Conservation (phyloP, 2,797 vertebrate species). For the Sebastes flavidus region DNA sequence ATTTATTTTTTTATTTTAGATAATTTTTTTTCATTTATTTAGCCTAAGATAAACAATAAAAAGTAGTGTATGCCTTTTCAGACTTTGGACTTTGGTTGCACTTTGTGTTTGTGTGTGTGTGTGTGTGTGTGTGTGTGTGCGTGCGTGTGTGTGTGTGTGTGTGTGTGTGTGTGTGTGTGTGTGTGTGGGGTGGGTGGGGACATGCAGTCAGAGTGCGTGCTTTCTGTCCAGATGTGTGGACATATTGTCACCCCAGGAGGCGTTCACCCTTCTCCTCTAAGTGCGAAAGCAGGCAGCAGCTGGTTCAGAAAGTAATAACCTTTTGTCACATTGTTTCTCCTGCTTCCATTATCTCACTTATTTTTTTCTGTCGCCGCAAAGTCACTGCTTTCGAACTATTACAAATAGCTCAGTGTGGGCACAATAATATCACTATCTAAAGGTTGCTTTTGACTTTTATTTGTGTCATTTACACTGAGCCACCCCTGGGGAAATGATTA, state of each 20-base stretch:
- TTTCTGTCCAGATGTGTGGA: conserved; percentile 75
- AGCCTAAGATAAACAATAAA: neutral
- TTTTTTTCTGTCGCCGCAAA: conserved; percentile 49
- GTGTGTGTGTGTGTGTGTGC: neutral
- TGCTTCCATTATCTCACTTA: conserved; percentile 26
- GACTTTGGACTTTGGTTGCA: neutral
- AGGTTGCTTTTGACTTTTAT: conserved; percentile 57
- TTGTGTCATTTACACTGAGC: conserved; percentile 50
- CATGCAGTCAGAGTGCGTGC: conserved; percentile 19
- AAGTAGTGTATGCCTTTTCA: neutral
- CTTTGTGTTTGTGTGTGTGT: neutral
- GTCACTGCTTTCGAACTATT: conserved; percentile 58
- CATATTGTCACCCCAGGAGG: conserved; percentile 78
- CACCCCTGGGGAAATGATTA: conserved; percentile 40
- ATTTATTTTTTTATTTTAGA: too few species aligned
- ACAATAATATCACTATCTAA: conserved; percentile 45
- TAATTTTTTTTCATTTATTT: too few species aligned
- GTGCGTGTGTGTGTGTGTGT: neutral
- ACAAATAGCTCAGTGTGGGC: conserved; percentile 32
- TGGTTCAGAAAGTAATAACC: conserved; percentile 68
- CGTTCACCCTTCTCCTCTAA: conserved; percentile 55
- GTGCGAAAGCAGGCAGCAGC: conserved; percentile 60
- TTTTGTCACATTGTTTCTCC: conserved; percentile 59
- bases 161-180: neutral
- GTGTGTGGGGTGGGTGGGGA: neutral